A percentile compares a stretch with the other conserved stretches of the same genome.
Evolutionary conservation across 2,113 vertebrate genomes (phyloP).

Genomic region (Callionymus lyra): DNA sequence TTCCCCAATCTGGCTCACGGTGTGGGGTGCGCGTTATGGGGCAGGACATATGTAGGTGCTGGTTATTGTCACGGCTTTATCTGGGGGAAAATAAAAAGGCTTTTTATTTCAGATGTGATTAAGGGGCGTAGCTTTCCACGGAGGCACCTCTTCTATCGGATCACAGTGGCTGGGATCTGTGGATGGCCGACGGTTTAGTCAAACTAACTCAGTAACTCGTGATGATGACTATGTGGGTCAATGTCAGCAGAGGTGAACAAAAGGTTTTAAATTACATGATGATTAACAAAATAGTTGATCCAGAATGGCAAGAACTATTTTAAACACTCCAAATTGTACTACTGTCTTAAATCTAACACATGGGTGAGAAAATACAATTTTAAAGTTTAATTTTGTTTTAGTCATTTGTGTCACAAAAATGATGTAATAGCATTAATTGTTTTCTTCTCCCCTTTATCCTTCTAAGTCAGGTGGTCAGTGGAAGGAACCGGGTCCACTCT

Average conservation of each 20-base stretch:
- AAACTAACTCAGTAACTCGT: conserved; percentile 18
- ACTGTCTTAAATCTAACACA: too few relatives aligned
- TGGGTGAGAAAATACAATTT: not conserved
- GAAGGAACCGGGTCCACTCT: conserved; percentile 26
- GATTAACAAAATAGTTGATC: conserved; percentile 55
- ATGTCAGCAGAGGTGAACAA: not conserved
- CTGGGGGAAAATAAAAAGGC: conserved; percentile 35
- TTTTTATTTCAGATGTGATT: conserved; percentile 47
- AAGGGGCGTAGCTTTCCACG: conserved; percentile 47
- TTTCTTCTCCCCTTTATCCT: too few relatives aligned
- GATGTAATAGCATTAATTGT: too few relatives aligned
- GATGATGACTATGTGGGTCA: conserved; percentile 18
- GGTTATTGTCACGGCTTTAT: conserved; percentile 56
- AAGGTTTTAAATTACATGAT: too few relatives aligned
- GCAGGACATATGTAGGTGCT: conserved; percentile 60
- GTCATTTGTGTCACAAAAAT: too few relatives aligned
- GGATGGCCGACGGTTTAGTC: conserved; percentile 1
- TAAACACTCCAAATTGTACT: too few relatives aligned
- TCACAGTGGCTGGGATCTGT: conserved; percentile 24
- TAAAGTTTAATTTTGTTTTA: not conserved
- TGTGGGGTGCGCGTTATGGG: conserved; percentile 51
- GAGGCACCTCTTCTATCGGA: conserved; percentile 30
- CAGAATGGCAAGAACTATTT: conserved; percentile 23
- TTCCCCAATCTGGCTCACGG: conserved; percentile 58
- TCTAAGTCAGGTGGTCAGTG: conserved; percentile 52